These are phyloP conservation scores for Danaus plexippus DNA, from an alignment of 1,140 invertebrate species.

Conservation along the genomic window DNA sequence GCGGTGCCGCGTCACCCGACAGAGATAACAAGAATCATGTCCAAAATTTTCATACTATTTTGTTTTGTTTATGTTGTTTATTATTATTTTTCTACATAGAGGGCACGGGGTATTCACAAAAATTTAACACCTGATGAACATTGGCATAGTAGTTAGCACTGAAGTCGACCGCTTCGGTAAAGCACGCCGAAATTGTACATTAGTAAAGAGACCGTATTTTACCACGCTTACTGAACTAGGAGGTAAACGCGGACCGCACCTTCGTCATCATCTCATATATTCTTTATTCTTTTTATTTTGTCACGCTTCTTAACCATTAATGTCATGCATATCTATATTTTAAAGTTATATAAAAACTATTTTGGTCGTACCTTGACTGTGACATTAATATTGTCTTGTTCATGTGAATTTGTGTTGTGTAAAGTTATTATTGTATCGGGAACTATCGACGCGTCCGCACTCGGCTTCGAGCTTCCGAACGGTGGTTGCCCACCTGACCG, in stretches of 20 bases:
- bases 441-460: constrained; percentile 59
- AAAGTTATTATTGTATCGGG: constrained; percentile 43
- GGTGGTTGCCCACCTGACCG: constrained; percentile 53
- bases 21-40: constrained; percentile 1
- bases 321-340: constrained; percentile 48
- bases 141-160: constrained; percentile 34
- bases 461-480: constrained; percentile 55
- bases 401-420: constrained; percentile 71
- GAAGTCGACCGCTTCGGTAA: constrained; percentile 26
- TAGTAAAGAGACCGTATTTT: constrained; percentile 10
- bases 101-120: constrained; percentile 26
- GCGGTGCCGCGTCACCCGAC: constrained; percentile 40
- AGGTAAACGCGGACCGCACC: constrained; percentile 48
- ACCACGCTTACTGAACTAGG: constrained; percentile 16
- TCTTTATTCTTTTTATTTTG: constrained; percentile 32
- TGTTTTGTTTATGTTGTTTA: constrained; percentile 20
- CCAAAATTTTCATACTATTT: constrained; percentile 18
- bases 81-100: constrained; percentile 21
- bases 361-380: constrained; percentile 68
- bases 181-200: constrained; percentile 11
- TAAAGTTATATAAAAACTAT: constrained; percentile 62
- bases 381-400: constrained; percentile 67
- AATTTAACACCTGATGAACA: constrained; percentile 25
- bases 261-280: constrained; percentile 23
- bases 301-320: constrained; percentile 52